A percentile compares a stretch with the other conserved stretches of the same genome.
Conservation (phyloP, 2,797 vertebrate genomes). For the Lindbergichthys nudifrons region DNA sequence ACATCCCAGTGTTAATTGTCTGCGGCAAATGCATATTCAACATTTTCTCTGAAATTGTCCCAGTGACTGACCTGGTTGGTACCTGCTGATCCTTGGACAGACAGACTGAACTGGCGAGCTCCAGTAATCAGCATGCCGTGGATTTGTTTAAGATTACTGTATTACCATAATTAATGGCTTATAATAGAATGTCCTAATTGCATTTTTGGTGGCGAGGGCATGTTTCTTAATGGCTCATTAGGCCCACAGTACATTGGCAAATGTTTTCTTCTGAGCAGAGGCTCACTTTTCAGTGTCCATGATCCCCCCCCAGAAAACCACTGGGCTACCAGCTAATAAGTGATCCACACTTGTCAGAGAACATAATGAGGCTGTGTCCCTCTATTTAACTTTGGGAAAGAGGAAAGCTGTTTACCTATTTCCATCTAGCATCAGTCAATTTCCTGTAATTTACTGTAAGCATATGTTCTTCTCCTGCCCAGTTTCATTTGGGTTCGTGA, state of each 20-base stretch:
- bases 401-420: constrained; percentile 72
- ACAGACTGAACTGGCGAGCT: constrained; percentile 78
- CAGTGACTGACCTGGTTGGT: constrained; percentile 81
- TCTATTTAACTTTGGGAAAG: constrained; percentile 57
- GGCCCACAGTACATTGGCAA: constrained; percentile 84
- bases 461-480: constrained; percentile 68
- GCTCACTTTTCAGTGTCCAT: constrained; percentile 71
- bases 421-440: constrained; percentile 71
- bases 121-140: constrained; percentile 84
- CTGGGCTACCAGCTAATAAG: constrained; percentile 49
- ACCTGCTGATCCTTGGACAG: constrained; percentile 83
- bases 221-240: constrained; percentile 89
- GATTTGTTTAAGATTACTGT: constrained; percentile 87
- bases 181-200: constrained; percentile 90
- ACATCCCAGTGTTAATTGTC: constrained; percentile 72
- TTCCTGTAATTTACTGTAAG: constrained; percentile 82
- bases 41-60: constrained; percentile 83
- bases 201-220: constrained; percentile 87
- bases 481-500: constrained; percentile 78
- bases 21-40: constrained; percentile 79
- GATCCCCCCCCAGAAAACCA: constrained; percentile 61
- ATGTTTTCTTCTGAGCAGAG: constrained; percentile 81
- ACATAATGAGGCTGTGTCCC: constrained; percentile 57
- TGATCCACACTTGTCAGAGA: constrained; percentile 53
- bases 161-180: constrained; percentile 89